phyloP scores from a whole-genome alignment of 2,113 vertebrate species.

The Melanerpes aurifrons region DNA sequence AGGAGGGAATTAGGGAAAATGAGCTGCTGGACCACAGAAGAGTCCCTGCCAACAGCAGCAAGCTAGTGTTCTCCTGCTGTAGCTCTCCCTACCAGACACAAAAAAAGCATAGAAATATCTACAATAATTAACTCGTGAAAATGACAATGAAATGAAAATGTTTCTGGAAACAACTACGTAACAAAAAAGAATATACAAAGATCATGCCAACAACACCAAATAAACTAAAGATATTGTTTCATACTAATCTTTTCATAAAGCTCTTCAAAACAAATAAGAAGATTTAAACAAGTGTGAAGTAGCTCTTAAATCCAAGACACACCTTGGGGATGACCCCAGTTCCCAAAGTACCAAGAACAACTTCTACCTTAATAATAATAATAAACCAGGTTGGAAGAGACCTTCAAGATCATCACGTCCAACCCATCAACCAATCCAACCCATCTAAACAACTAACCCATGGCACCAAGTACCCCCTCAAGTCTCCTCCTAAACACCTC shows the following conservation, averaged over 20 bases:
- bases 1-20: rapidly evolving
- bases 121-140: background rate
- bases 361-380: background rate
- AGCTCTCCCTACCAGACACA: background rate
- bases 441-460: too few species aligned
- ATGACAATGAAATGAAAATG: background rate
- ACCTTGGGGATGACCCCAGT: background rate
- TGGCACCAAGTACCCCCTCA: too few species aligned
- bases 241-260: background rate
- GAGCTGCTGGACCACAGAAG: background rate
- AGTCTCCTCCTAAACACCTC: too few species aligned
- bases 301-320: background rate
- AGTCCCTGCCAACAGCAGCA: background rate
- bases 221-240: background rate
- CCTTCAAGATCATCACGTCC: too few species aligned
- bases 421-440: too few species aligned
- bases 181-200: background rate
- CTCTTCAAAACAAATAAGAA: background rate
- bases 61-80: background rate
- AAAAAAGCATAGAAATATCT: background rate
- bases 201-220: background rate
- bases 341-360: background rate
- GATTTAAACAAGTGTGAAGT: background rate
- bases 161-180: slow-evolving; percentile 26
- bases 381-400: too few species aligned